These are phyloP conservation scores for Argyra leucocephala DNA, from an alignment of 2,888 invertebrate genomes.

Conservation along the genomic window DNA sequence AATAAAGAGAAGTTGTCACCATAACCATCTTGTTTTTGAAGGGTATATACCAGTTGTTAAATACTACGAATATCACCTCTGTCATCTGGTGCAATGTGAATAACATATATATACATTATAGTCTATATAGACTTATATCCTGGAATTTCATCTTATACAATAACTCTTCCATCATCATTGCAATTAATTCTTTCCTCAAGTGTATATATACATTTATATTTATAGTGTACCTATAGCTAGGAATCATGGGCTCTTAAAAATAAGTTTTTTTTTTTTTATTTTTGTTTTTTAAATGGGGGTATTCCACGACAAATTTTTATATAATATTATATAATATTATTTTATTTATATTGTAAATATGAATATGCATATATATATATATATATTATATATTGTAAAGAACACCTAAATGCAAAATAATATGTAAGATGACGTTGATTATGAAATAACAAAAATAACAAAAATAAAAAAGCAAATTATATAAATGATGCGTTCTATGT, in stretches of 20 bases:
- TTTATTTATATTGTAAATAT: too few species aligned
- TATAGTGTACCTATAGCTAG: background rate
- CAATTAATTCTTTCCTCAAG: conserved; percentile 1
- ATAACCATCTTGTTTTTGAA: too few species aligned
- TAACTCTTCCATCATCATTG: background rate
- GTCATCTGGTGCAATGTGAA: too few species aligned
- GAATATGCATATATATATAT: too few species aligned
- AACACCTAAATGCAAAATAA: background rate
- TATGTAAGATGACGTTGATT: background rate
- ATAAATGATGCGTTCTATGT: conserved; percentile 1
- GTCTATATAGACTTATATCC: background rate
- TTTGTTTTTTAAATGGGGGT: background rate
- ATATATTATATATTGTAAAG: background rate
- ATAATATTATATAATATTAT: too few species aligned
- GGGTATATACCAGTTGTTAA: too few species aligned
- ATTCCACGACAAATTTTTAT: background rate
- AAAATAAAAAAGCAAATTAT: background rate
- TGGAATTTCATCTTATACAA: background rate
- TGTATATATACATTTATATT: background rate
- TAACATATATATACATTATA: too few species aligned
- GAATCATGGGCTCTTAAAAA: conserved; percentile 1
- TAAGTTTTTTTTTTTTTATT: background rate
- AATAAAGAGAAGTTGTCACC: too few species aligned
- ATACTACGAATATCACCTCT: too few species aligned
- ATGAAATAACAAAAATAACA: background rate